A percentile compares a stretch with the other conserved stretches of the same genome.
These are phyloP conservation scores for Chelonoidis abingdonii DNA, from an alignment of 2,113 vertebrate genomes.

Conservation along the genomic window DNA sequence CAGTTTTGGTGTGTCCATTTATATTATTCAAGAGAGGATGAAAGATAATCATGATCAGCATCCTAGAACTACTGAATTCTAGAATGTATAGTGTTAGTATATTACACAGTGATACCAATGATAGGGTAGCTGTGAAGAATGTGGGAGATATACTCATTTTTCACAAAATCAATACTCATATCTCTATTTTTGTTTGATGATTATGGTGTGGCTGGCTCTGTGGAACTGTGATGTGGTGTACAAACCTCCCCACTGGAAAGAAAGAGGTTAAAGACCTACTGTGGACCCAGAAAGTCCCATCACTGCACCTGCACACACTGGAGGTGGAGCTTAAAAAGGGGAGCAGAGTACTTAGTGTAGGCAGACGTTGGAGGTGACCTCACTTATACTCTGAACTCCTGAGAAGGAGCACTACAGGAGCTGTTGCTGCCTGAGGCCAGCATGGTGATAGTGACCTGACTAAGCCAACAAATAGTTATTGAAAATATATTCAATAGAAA, in stretches of 20 bases:
- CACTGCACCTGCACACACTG: neutral
- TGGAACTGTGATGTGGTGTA: neutral
- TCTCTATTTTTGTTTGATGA: neutral
- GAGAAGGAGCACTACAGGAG: neutral
- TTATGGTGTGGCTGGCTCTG: neutral
- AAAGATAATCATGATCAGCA: fast-evolving
- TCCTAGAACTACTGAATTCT: neutral
- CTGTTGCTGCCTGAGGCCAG: neutral
- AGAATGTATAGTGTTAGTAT: fast-evolving
- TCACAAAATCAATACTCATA: too few relatives aligned
- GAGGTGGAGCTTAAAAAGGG: neutral
- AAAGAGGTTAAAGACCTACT: neutral
- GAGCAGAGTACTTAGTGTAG: neutral
- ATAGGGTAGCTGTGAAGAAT: fast-evolving
- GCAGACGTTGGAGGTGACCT: neutral
- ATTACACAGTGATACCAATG: neutral
- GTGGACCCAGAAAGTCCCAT: neutral
- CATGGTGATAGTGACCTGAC: neutral
- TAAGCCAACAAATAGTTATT: neutral
- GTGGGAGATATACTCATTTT: fast-evolving
- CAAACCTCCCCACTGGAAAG: neutral
- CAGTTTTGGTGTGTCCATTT: neutral
- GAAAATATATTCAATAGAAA: neutral
- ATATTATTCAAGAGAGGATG: neutral
- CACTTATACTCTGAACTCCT: neutral